phyloP scores from a whole-genome alignment of 2,888 invertebrate species.

The Leucoptera coffeella region DNA sequence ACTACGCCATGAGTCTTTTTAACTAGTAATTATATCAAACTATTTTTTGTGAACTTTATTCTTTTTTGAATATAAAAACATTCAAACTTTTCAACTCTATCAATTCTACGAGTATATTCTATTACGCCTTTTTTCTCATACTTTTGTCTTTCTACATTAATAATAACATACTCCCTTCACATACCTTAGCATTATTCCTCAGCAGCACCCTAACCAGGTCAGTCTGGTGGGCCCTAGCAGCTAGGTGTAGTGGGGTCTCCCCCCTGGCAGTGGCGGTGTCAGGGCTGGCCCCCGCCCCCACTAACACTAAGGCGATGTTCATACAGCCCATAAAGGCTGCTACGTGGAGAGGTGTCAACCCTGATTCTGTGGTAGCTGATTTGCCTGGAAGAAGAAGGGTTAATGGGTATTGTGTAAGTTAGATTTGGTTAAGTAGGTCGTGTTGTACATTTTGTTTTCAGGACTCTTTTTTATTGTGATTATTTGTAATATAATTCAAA shows the following conservation, averaged over 20 bases:
- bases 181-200: slow-evolving; percentile 83
- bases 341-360: slow-evolving; percentile 94
- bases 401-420: too few relatives aligned
- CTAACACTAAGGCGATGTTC: slow-evolving; percentile 94
- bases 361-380: slow-evolving; percentile 68
- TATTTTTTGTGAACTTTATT: too few relatives aligned
- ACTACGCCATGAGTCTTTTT: too few relatives aligned
- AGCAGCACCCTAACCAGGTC: slow-evolving; percentile 94
- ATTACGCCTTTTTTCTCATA: neutral
- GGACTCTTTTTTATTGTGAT: too few relatives aligned
- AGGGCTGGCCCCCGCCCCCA: slow-evolving; percentile 87
- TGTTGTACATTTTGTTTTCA: too few relatives aligned
- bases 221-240: slow-evolving; percentile 95
- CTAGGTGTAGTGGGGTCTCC: slow-evolving; percentile 94
- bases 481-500: too few relatives aligned
- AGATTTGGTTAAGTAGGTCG: too few relatives aligned
- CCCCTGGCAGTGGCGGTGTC: slow-evolving; percentile 94
- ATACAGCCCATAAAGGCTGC: slow-evolving; percentile 99
- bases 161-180: neutral
- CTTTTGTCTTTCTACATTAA: neutral
- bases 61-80: too few relatives aligned
- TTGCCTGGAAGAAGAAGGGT: slow-evolving; percentile 28
- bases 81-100: too few relatives aligned
- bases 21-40: too few relatives aligned
- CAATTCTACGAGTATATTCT: neutral